phyloP scores from a whole-genome alignment of 2,113 vertebrate species.

The Aegithalos caudatus region DNA sequence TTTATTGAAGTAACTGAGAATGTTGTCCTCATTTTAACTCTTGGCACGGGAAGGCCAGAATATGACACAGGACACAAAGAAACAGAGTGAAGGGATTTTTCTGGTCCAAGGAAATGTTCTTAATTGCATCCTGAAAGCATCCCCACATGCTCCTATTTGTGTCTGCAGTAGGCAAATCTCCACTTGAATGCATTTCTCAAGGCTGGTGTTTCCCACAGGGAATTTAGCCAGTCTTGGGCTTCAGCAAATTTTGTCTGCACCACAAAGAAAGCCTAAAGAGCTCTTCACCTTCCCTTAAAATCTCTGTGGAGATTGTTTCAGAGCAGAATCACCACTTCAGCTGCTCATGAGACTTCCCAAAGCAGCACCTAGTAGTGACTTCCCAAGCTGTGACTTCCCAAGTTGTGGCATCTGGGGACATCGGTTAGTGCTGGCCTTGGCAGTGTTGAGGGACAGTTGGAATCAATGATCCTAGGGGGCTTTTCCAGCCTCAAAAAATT shows the following conservation, averaged over 20 bases:
- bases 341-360: background rate
- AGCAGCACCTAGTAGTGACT: background rate
- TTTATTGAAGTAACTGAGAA: background rate
- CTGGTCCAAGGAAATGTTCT: background rate
- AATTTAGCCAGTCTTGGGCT: background rate
- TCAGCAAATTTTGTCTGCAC: conserved; percentile 30
- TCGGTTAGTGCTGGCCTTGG: background rate
- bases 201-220: conserved; percentile 22
- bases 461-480: rapidly evolving
- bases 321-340: background rate
- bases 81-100: background rate
- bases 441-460: background rate
- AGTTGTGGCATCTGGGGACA: background rate
- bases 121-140: conserved; percentile 64
- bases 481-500: background rate
- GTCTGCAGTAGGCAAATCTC: background rate
- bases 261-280: conserved; percentile 28
- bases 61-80: background rate
- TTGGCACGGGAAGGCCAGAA: rapidly evolving
- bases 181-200: background rate
- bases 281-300: conserved; percentile 19
- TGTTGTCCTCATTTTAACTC: background rate
- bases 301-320: background rate
- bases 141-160: background rate
- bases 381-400: rapidly evolving